Conservation (phyloP, 2,113 vertebrate species). For the Passer domesticus region DNA sequence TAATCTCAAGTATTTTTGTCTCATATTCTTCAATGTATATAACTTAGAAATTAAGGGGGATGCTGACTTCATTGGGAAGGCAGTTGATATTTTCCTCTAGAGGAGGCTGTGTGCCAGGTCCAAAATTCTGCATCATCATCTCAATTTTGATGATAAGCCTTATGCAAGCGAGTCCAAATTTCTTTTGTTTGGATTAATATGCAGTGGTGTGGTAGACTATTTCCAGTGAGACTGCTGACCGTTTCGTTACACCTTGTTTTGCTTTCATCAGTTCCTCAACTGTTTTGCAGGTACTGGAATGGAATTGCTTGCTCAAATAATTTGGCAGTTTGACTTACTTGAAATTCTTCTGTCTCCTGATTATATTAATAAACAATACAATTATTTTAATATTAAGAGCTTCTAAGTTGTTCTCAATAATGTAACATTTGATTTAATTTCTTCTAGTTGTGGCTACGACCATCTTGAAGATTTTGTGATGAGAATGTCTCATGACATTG, state of each 20-base stretch:
- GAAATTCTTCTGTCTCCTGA: neutral
- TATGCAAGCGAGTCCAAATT: neutral
- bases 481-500: neutral
- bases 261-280: neutral
- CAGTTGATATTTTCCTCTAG: neutral
- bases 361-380: neutral
- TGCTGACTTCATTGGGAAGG: neutral
- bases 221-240: neutral
- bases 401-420: neutral
- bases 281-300: neutral
- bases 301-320: neutral
- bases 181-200: neutral
- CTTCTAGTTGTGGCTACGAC: slow-evolving; percentile 77
- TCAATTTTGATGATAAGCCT: neutral
- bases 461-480: slow-evolving; percentile 55
- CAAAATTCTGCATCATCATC: neutral
- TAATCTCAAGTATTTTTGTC: neutral
- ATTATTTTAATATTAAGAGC: neutral
- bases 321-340: neutral
- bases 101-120: neutral
- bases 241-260: neutral
- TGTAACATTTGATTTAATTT: neutral
- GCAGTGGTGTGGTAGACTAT: neutral
- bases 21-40: neutral
- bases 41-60: neutral